Evolutionary conservation across 2,797 vertebrate genomes (phyloP), one percentile per base, ranked within the genome.

Genomic region (Pipistrellus nathusii): DNA sequence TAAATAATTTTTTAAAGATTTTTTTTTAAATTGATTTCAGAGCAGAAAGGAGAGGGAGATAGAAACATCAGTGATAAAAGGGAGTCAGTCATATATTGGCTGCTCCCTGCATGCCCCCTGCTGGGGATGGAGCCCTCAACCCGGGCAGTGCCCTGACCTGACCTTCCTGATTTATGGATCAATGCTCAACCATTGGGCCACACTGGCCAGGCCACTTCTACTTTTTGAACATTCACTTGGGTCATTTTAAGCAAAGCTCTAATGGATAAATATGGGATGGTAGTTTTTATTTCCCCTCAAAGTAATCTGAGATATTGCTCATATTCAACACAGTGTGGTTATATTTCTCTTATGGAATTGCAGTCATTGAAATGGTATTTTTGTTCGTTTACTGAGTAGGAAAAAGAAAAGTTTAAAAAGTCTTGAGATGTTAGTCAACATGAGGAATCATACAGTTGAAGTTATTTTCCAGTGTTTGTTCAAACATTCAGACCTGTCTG

Each of bases 381-480:
- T 97, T 98, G 77, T 95, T 93, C 95, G 21, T 97, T 77, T 96
- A 91, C 94, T 96, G 96, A 97, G 96, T 97, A 97, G 73, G 96
- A 95, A 90, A 66, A 75, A 97, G 96, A 96, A 90, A 69, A 85
- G 86, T 97, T 98, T 96, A 96, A 88, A 97, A 97, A 92, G 89
- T 97, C 95, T 97, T 97, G 97, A 97, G 97, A 97, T 98, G 88
- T 97, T 97, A 93, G 94, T 98, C 94, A 97, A 97, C 94, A 96
- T 92, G 97, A 98, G 95, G 91, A 97, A 97, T 97, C 95, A 96
- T 94, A 96, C 87, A 98, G 85, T 96, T 97, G 95, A 96, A 97
- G 97, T 98, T 98, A 96, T 94, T 98, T 98, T 98, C 96, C 97
- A 97, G 73, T 97, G 96, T 98, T 98, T 98, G 93, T 98, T 98